These are phyloP conservation scores for Lamprotornis superbus DNA, from an alignment of 2,113 vertebrate species.

Conservation along the genomic window DNA sequence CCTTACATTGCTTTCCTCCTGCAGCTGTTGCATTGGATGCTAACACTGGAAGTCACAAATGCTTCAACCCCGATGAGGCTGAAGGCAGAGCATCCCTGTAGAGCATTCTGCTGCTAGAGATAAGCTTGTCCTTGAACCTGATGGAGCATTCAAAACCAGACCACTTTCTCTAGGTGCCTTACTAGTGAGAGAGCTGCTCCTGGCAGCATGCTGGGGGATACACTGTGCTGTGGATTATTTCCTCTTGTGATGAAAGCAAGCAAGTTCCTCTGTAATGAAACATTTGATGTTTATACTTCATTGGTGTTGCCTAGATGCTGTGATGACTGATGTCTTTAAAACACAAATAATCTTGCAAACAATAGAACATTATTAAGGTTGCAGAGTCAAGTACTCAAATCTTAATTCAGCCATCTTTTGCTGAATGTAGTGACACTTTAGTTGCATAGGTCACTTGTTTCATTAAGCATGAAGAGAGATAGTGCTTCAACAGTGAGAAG, in stretches of 20 bases:
- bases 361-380: not conserved
- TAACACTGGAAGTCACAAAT: not conserved
- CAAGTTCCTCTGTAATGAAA: not conserved
- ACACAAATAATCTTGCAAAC: not conserved
- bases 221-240: not conserved
- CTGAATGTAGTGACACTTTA: not conserved
- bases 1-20: not conserved
- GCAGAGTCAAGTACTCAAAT: not conserved
- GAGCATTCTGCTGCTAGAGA: not conserved
- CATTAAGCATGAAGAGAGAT: not conserved
- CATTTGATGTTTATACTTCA: not conserved
- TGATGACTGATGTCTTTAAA: not conserved
- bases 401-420: not conserved
- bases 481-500: not conserved
- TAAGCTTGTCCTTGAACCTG: not conserved
- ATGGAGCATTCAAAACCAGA: not conserved
- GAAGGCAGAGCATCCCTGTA: not conserved
- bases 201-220: not conserved
- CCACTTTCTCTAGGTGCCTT: not conserved
- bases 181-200: not conserved
- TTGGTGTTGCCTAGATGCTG: not conserved
- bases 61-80: fast-evolving
- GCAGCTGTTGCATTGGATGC: not conserved
- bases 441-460: not conserved
- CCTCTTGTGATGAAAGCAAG: not conserved